Conservation (phyloP, 2,797 vertebrate genomes). For the Sphaeramia orbicularis region DNA sequence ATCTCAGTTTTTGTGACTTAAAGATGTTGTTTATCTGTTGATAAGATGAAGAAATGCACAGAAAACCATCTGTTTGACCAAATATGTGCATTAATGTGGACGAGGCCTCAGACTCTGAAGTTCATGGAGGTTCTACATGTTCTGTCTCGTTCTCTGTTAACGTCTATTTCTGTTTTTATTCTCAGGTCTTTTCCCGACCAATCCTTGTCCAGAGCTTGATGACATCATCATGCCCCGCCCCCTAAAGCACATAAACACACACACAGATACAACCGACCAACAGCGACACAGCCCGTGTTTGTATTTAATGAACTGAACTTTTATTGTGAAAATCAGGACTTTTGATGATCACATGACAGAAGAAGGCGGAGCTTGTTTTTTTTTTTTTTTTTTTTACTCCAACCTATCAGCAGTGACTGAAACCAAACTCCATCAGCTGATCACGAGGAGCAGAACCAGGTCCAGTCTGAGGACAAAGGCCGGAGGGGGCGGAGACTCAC, state of each 20-base stretch:
- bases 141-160: no score
- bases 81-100: no score
- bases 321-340: conserved; percentile 11
- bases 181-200: conserved; percentile 29
- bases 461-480: not conserved
- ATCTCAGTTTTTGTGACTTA: no score
- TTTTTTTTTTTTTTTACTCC: not conserved
- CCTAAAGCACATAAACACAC: conserved; percentile 9
- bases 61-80: no score
- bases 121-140: no score
- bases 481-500: no score
- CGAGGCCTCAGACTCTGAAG: no score
- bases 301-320: not conserved
- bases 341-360: not conserved
- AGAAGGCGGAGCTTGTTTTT: no score
- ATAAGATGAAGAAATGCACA: no score
- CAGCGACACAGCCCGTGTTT: not conserved
- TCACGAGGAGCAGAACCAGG: no score
- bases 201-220: conserved; percentile 26
- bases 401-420: not conserved
- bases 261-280: not conserved
- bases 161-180: no score
- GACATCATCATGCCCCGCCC: conserved; percentile 22
- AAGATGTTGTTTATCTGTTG: no score
- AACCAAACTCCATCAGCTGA: not conserved